Base-by-base conservation (phyloP, 1,140 invertebrate species). In the Bicyclus anynana region DNA sequence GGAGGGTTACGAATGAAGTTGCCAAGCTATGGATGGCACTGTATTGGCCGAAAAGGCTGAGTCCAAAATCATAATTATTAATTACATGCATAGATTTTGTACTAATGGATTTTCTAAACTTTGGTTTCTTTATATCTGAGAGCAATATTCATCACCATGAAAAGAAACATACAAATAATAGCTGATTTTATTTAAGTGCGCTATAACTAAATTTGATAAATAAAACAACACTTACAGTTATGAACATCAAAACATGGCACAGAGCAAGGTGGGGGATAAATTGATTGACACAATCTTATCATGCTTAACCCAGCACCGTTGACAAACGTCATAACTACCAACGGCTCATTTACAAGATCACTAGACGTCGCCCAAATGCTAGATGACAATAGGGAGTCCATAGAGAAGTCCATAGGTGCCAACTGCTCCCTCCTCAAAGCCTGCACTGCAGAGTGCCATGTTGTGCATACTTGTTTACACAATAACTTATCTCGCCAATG, bases 401-500 rank as follows among this genome's bases (percentile, higher is more conserved):
- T 52, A 3, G 72, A 67, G 77, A 84, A 85, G 52, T 88, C 84
- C 38, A 65, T 55, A 0, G 81, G 77, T 10, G 33, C 13, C n/a
- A 83, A 35, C 10, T 83, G 77, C 47, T 88, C 79, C 27, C 67
- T 78, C 12, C 62, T 64, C 17, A 88, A 47, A 20, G 80, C 58
- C 13, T 74, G 59, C 6, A 86, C 74, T 47, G 77, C 84, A 26
- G 80, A 83, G 10, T 67, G 29, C 88, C 88, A 89, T 21, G 79
- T 78, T 26, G 58, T 68, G 51, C 83, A 84, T 9, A 89, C 86
- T 65, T 71, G 64, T 38, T 77, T 78, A 49, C 74, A 80, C 5
- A 83, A 16, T 47, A 80, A 51, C 50, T 85, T 81, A 4, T 89
- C 84, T 55, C 84, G 85, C 88, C 88, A 89, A 48, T 61, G 52